Percentiles rank a stretch among this genome's conserved stretches.
Evolutionary conservation across 1,140 invertebrate genomes (phyloP).

Genomic region (Aplysia californica): DNA sequence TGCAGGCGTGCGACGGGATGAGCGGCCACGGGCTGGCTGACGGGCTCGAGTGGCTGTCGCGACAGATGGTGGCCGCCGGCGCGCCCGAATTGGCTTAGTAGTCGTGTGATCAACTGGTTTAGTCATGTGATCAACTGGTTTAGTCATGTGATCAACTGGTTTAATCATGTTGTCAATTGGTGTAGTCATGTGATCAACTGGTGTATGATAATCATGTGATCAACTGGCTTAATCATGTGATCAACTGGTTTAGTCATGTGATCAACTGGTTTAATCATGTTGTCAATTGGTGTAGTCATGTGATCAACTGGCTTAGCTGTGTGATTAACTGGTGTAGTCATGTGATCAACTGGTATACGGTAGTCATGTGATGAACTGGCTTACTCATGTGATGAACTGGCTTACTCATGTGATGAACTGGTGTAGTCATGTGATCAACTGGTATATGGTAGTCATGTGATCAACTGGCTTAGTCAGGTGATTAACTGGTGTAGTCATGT

Average conservation of each 20-base stretch:
- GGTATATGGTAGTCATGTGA: background rate
- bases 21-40: constrained; percentile 97
- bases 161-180: background rate
- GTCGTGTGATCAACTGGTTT: too few relatives aligned
- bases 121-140: too few relatives aligned
- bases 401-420: background rate
- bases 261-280: background rate
- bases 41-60: constrained; percentile 98
- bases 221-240: background rate
- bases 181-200: background rate
- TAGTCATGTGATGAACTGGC: too few relatives aligned
- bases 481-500: background rate
- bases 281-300: background rate
- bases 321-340: background rate
- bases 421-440: background rate
- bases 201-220: background rate
- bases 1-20: constrained; percentile 97
- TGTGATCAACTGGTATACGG: too few relatives aligned
- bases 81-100: constrained; percentile 54
- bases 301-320: too few relatives aligned
- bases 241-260: background rate
- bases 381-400: too few relatives aligned
- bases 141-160: too few relatives aligned
- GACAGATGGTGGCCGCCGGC: constrained; percentile 70
- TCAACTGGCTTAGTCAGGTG: background rate